Evolutionary conservation across 2,113 vertebrate genomes (phyloP).

Genomic region (Barnardius zonarius): DNA sequence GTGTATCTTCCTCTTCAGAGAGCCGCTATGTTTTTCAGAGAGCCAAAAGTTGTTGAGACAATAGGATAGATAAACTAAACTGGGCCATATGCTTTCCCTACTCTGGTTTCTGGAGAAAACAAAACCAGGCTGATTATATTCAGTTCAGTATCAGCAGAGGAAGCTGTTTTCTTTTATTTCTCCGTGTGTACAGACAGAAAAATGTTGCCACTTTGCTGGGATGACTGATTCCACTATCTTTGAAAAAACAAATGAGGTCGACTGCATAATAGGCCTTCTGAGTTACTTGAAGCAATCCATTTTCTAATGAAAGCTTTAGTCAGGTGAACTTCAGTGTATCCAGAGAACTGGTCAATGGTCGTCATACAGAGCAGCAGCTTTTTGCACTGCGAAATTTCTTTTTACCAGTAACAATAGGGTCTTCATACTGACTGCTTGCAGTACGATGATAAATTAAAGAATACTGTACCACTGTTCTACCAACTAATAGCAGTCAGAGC

Average conservation of each 20-base stretch:
- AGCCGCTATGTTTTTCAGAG: background rate
- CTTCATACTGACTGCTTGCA: background rate
- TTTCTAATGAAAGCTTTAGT: slow-evolving; percentile 60
- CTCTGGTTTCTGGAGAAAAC: background rate
- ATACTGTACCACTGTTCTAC: background rate
- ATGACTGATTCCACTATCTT: slow-evolving; percentile 33
- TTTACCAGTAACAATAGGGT: background rate
- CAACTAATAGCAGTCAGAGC: background rate
- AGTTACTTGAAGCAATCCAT: slow-evolving; percentile 48
- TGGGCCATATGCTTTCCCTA: background rate
- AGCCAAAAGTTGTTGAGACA: background rate
- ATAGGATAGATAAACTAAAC: background rate
- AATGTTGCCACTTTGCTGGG: slow-evolving; percentile 17
- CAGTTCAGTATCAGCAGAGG: background rate
- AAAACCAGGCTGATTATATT: background rate
- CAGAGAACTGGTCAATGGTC: background rate
- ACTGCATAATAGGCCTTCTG: slow-evolving; percentile 27
- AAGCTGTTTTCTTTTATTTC: background rate
- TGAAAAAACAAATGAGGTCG: slow-evolving; percentile 49
- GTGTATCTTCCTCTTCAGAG: background rate
- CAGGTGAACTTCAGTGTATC: slow-evolving; percentile 33
- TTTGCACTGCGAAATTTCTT: slow-evolving; percentile 24
- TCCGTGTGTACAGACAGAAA: background rate
- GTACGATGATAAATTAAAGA: slow-evolving; percentile 10
- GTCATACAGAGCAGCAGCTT: background rate